Conservation (phyloP, 2,113 vertebrate species). For the Mus musculus region GRCm39 chr3:82619501-82620000, state of each 20-base stretch:
- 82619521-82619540: background rate
- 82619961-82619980: background rate
- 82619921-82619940: conserved; percentile 58
- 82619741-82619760: background rate
- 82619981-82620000: background rate
- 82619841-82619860: conserved; percentile 46
- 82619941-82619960: conserved; percentile 42
- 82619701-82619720: background rate
- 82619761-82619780: background rate
- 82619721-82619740: background rate
- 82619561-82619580: background rate
- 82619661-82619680: background rate
- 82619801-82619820: conserved; percentile 8
- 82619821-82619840: background rate
- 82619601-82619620: too few species aligned
- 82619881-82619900: conserved; percentile 40
- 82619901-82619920: conserved; percentile 36
- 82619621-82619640: background rate
- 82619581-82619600: background rate
- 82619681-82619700: background rate
- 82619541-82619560: background rate
- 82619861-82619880: conserved; percentile 48
- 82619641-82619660: background rate
- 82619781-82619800: background rate
- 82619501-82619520: background rate